Base-by-base conservation (phyloP, 1,140 invertebrate species). In the Megalonaias nervosa region DNA sequence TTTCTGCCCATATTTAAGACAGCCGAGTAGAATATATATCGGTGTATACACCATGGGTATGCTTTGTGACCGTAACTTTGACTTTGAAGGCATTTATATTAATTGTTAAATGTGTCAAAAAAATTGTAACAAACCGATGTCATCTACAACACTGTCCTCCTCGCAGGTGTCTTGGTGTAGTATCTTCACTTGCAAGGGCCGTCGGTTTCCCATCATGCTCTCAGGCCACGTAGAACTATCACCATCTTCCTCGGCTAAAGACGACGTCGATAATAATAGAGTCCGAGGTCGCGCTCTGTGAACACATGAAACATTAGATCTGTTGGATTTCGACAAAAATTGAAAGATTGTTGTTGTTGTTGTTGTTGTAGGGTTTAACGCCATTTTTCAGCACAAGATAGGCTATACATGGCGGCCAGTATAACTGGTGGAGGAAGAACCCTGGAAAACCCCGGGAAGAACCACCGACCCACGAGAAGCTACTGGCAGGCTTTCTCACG, bases 131-230 rank as follows among this genome's bases (percentile, higher is more conserved):
- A 81, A 82, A 91, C 90, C 91, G 55, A 91, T 84, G 77, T 91
- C 91, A 69, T 91, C 89, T 80, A 87, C 86, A 16, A 89, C 82
- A 75, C 58, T 48, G 56, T 90, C 84, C 61, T 90, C 81, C 59
- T 85, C 84, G 60, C 84, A 85, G 12, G 81, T 83, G n/a, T 85
- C 84, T 15, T 85, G 82, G 58, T 78, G 71, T 26, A 79, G 79
- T 15, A 82, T 67, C 70, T 67, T 74, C 14, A 74, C 62, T 31
- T 73, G 70, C 31, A 84, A 48, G 16, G 61, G 11, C 15, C 62
- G 17, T 13, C 61, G 19, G 31, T 67, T 71, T 64, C 48, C 55
- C 5, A 26, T 57, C n/a, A 72, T 60, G 55, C 23, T 71, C 26
- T 66, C 62, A 56, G 58, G 16, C n/a, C 31, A 31, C 5, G n/a